These are phyloP conservation scores for Nothobranchius kuhntae DNA, from an alignment of 2,113 vertebrate genomes.

Conservation along the genomic window DNA sequence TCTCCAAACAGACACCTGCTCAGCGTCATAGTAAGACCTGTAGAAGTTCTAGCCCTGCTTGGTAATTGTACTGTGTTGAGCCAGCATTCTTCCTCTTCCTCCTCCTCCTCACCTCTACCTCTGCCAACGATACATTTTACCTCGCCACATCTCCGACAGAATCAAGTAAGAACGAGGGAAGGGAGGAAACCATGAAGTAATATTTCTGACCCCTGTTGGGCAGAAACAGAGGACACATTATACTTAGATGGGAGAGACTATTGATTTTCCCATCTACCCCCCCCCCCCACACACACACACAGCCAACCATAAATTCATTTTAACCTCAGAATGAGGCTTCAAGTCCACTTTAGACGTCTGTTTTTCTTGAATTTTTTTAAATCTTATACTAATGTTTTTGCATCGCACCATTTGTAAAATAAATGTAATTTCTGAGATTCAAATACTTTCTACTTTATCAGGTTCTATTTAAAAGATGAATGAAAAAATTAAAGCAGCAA, in stretches of 20 bases:
- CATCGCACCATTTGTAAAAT: too few species aligned
- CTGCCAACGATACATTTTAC: constrained; percentile 69
- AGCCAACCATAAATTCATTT: not conserved
- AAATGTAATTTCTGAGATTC: too few species aligned
- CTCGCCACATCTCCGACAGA: constrained; percentile 43
- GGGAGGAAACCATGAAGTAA: constrained; percentile 28
- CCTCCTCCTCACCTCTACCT: constrained; percentile 35
- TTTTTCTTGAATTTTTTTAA: not conserved
- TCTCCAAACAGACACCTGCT: constrained; percentile 40
- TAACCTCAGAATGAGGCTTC: not conserved
- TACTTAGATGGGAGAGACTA: constrained; percentile 1
- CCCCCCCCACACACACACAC: too few species aligned
- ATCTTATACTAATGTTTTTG: not conserved
- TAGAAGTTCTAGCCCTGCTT: constrained; percentile 19
- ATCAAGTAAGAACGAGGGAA: constrained; percentile 26
- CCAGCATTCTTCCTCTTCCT: constrained; percentile 40
- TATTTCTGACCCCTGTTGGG: constrained; percentile 34
- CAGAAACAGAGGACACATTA: constrained; percentile 64
- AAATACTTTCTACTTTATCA: too few species aligned
- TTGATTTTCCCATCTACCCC: not conserved
- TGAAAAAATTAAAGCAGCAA: too few species aligned
- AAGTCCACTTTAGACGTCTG: not conserved
- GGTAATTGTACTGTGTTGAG: constrained; percentile 40
- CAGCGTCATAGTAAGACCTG: not conserved
- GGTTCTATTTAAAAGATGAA: too few species aligned